Base-by-base conservation (phyloP, 1,140 invertebrate genomes). In the Pectinophora gossypiella region DNA sequence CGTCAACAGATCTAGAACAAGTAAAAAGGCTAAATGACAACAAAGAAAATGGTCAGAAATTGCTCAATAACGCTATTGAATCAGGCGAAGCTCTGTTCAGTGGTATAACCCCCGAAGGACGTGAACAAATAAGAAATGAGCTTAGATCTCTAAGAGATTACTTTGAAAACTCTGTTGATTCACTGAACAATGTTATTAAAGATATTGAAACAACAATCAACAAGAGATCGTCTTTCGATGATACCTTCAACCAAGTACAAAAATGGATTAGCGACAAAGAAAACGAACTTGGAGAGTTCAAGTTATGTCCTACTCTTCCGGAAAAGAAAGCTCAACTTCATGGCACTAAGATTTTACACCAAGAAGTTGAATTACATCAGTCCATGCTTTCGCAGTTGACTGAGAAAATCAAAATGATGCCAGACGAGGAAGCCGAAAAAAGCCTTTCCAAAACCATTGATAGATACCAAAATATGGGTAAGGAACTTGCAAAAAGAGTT, bases 181-280 rank as follows among this genome's bases (percentile, higher is more conserved):
- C 93, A 71, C 91, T 96, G 0, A 97, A 95, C 80, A 91, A 92
- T 1, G 91, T 97, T 4, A 92, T 96, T 54, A 97, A 97, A 76
- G 92, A 93, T 62, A 92, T 97, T 27, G 96, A 97, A 88, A 94
- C 91, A 16, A 92, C 95, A 19, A 91, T 97, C 32, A 94, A 97
- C 71, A 94, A 97, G 62, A 90, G 95, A 72, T 95, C 95, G 4
- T 96, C 95, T 0, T 96, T 97, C 72, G 95, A 98, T 71, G 96
- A 97, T 67, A 97, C 94, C 57, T 94, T 94, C 60, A 91, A 91
- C 46, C 95, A 97, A 87, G 91, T 95, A 3, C 92, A 92, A 59
- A 91, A 93, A 68, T 97, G 96, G 93, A 89, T 97, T 5, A 88
- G 90, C 23, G 94, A 96, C 0, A 91, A 93, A 67, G 88, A 90